A percentile compares a stretch with the other conserved stretches of the same genome.
These are phyloP conservation scores for Cinclus mexicanus DNA, from an alignment of 2,113 vertebrate genomes.

Conservation along the genomic window DNA sequence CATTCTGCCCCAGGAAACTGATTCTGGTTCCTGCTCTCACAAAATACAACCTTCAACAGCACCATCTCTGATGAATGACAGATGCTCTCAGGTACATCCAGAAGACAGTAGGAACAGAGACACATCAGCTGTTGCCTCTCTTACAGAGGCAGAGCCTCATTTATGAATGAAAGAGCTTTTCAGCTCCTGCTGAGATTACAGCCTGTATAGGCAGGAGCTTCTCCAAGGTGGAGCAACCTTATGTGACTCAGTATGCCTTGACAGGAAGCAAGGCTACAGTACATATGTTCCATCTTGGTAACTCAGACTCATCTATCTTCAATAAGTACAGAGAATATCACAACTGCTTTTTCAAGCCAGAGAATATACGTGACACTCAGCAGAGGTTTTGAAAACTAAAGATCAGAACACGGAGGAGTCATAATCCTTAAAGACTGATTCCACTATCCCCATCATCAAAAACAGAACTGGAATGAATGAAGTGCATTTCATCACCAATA, in stretches of 20 bases:
- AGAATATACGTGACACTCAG: background rate
- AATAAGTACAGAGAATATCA: background rate
- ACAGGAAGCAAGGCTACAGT: background rate
- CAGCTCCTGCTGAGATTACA: conserved; percentile 22
- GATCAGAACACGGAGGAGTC: background rate
- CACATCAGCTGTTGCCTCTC: background rate
- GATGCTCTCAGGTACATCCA: background rate
- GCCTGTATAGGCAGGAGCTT: background rate
- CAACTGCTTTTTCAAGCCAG: background rate
- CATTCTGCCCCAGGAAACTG: background rate
- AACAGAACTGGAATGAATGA: background rate
- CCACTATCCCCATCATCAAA: background rate
- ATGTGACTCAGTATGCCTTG: background rate
- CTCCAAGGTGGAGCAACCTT: conserved; percentile 10
- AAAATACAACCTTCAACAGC: background rate
- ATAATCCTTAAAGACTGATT: background rate
- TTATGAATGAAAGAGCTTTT: conserved; percentile 19
- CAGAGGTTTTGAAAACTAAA: background rate
- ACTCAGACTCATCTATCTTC: background rate
- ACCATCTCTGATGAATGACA: background rate
- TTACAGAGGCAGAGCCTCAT: background rate
- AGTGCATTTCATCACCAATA: background rate
- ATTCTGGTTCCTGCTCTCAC: background rate
- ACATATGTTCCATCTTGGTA: background rate
- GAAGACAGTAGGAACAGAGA: background rate